phyloP scores from a whole-genome alignment of 2,888 invertebrate genomes.

The Andrena praecox region DNA sequence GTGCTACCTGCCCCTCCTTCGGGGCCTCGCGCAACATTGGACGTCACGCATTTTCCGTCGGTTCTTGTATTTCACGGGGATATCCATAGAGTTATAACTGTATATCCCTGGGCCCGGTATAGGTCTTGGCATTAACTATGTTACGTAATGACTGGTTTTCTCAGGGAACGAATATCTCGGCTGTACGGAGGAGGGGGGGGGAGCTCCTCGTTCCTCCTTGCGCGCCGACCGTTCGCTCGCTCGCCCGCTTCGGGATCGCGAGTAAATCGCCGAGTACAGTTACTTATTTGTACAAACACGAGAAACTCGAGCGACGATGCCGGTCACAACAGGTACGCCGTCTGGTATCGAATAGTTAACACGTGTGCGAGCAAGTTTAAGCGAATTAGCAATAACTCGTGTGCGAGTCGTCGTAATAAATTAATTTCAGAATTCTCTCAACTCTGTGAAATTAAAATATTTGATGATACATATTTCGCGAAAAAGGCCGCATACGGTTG shows the following conservation, averaged over 20 bases:
- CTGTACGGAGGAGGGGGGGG: slow-evolving; percentile 15
- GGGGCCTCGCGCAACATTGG: neutral
- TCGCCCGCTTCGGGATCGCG: slow-evolving; percentile 33
- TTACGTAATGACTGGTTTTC: slow-evolving; percentile 74
- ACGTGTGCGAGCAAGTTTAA: neutral
- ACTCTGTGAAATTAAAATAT: too few species aligned
- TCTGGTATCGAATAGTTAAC: slow-evolving; percentile 1
- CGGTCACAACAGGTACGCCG: slow-evolving; percentile 9
- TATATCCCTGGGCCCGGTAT: slow-evolving; percentile 46
- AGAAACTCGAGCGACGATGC: slow-evolving; percentile 55
- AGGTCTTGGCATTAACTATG: slow-evolving; percentile 62
- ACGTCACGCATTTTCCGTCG: slow-evolving; percentile 1
- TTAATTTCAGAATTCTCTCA: too few species aligned
- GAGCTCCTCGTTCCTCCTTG: slow-evolving; percentile 38
- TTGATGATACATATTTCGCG: too few species aligned
- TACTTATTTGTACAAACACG: slow-evolving; percentile 67
- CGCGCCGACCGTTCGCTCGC: slow-evolving; percentile 6
- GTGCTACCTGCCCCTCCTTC: neutral
- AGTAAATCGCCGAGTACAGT: slow-evolving; percentile 72
- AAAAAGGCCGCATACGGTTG: too few species aligned
- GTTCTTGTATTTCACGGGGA: slow-evolving; percentile 24
- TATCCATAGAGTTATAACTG: slow-evolving; percentile 59
- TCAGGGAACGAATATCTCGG: slow-evolving; percentile 59
- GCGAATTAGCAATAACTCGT: neutral
- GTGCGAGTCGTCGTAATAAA: too few species aligned